These are phyloP conservation scores for Zaprionus taronus DNA, from an alignment of 1,140 invertebrate genomes.

Conservation along the genomic window DNA sequence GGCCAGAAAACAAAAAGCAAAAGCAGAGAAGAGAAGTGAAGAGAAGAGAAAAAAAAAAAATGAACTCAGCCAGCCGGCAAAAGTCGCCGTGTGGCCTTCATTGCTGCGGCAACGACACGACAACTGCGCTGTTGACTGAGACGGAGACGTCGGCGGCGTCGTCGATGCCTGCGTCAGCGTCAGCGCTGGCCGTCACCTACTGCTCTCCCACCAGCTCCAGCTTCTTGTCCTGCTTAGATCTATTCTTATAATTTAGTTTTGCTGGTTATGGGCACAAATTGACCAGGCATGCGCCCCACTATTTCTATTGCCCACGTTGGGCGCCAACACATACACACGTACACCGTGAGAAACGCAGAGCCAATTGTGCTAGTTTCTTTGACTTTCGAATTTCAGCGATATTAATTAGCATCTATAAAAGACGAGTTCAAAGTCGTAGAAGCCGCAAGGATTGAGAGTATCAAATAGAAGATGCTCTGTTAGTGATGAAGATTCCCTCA, in stretches of 20 bases:
- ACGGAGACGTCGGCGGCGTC: neutral
- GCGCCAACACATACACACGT: neutral
- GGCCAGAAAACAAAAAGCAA: neutral
- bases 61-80: slow-evolving; percentile 63
- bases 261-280: slow-evolving; percentile 49
- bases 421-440: too few species aligned
- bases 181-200: slow-evolving; percentile 19
- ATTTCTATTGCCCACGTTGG: slow-evolving; percentile 6
- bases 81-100: slow-evolving; percentile 75
- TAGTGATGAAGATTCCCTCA: too few species aligned
- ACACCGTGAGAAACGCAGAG: neutral
- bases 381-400: neutral
- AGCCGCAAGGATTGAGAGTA: too few species aligned
- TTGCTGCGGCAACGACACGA: slow-evolving; percentile 47
- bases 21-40: neutral
- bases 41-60: slow-evolving; percentile 28
- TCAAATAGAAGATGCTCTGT: too few species aligned
- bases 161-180: slow-evolving; percentile 11
- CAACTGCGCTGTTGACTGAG: slow-evolving; percentile 3
- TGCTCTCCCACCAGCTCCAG: neutral
- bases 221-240: slow-evolving; percentile 36
- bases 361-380: neutral
- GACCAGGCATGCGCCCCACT: slow-evolving; percentile 23
- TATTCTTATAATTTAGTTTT: slow-evolving; percentile 55
- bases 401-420: neutral